phyloP scores from a whole-genome alignment of 1,140 invertebrate genomes.

The Aporrectodea caliginosa region DNA sequence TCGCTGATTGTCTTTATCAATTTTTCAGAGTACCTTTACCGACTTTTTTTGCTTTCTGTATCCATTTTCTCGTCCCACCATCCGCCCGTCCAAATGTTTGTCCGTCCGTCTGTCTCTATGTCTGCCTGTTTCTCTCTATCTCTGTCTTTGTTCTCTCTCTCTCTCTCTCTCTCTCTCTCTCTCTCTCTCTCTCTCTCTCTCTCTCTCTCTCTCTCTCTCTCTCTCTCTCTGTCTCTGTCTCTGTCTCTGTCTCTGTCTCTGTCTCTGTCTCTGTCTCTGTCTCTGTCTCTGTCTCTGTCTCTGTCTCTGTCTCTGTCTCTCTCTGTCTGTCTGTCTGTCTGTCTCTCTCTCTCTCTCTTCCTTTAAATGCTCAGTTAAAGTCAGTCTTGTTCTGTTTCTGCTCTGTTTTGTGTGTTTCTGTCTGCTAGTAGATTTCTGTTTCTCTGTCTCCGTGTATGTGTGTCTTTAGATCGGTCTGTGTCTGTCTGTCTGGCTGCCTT shows the following conservation, averaged over 20 bases:
- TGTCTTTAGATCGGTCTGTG: too few species aligned
- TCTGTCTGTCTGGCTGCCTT: too few species aligned
- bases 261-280: neutral
- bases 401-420: neutral
- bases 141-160: neutral
- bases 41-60: too few species aligned
- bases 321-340: neutral
- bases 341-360: neutral
- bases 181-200: neutral
- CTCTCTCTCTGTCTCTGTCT: neutral
- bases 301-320: neutral
- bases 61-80: too few species aligned
- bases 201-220: neutral
- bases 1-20: too few species aligned
- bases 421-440: too few species aligned
- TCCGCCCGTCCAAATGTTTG: too few species aligned
- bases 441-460: too few species aligned
- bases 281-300: neutral
- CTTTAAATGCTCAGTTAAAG: too few species aligned
- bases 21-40: too few species aligned
- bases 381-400: too few species aligned
- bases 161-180: neutral
- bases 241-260: neutral
- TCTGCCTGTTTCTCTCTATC: neutral
- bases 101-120: neutral